phyloP scores from a whole-genome alignment of 2,888 invertebrate genomes.

The Rhagophthalmus giganteus region DNA sequence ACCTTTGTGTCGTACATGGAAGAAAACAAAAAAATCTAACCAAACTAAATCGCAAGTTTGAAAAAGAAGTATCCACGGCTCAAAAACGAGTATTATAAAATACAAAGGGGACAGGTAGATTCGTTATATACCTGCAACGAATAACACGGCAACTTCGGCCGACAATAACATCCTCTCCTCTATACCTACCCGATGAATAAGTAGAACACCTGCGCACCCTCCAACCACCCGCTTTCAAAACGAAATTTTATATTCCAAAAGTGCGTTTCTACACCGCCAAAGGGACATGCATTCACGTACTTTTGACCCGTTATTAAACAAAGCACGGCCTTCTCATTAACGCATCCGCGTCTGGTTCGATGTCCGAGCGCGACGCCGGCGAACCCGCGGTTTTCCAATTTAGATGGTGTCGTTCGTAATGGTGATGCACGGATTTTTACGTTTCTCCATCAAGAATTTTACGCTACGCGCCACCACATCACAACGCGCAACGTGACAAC shows the following conservation, averaged over 20 bases:
- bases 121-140: slow-evolving; percentile 9
- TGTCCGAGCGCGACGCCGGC: slow-evolving; percentile 11
- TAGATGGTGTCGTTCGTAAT: neutral
- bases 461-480: neutral
- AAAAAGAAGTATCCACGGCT: slow-evolving; percentile 1
- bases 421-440: neutral
- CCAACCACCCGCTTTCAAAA: slow-evolving; percentile 35
- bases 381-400: neutral
- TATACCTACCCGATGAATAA: slow-evolving; percentile 32
- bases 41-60: slow-evolving; percentile 9
- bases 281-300: slow-evolving; percentile 17
- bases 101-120: slow-evolving; percentile 19
- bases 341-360: slow-evolving; percentile 28
- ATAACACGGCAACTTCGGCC: slow-evolving; percentile 1
- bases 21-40: neutral
- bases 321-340: slow-evolving; percentile 25
- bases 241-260: too few relatives aligned
- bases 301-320: slow-evolving; percentile 25
- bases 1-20: slow-evolving; percentile 1
- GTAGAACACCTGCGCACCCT: slow-evolving; percentile 36
- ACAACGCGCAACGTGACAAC: neutral
- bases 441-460: neutral
- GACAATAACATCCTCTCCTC: slow-evolving; percentile 15
- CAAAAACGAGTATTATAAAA: slow-evolving; percentile 4
- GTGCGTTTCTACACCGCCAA: too few relatives aligned